A percentile compares a stretch with the other conserved stretches of the same genome.
phyloP scores from a whole-genome alignment of 37 sponge, comb jelly and placozoan genomes.

The Aplysina aerophoba region DNA sequence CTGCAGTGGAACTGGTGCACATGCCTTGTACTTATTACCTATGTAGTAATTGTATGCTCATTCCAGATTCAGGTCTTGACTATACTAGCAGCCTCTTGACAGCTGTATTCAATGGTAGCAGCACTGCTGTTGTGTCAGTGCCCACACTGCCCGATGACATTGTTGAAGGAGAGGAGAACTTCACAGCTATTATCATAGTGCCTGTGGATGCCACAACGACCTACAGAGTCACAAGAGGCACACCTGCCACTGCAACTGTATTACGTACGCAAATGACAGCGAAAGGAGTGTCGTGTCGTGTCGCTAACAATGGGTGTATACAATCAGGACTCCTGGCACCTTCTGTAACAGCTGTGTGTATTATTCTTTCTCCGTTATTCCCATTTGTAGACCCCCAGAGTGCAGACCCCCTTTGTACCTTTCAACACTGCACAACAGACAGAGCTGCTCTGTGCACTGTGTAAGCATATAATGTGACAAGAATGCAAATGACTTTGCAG shows the following conservation, averaged over 20 bases:
- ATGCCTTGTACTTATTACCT: not conserved
- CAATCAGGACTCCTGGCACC: too few species aligned
- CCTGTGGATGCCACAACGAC: not conserved
- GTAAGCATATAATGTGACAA: too few species aligned
- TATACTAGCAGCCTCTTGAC: not conserved
- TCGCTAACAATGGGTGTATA: too few species aligned
- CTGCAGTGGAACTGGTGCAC: not conserved
- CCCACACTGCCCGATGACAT: not conserved
- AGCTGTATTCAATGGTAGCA: not conserved
- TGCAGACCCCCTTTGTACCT: too few species aligned
- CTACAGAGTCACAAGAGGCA: not conserved
- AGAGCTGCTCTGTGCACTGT: too few species aligned
- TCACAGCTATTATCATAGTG: not conserved
- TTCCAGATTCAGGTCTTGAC: not conserved
- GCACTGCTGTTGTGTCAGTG: not conserved
- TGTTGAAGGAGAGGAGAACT: slow-evolving; percentile 16
- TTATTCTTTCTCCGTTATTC: too few species aligned
- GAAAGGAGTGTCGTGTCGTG: too few species aligned
- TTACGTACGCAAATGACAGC: too few species aligned
- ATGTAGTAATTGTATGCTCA: not conserved
- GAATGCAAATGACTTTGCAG: too few species aligned
- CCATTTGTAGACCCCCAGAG: too few species aligned
- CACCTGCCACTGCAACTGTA: slow-evolving; percentile 15
- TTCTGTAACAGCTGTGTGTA: too few species aligned
- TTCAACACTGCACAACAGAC: too few species aligned